phyloP scores from a whole-genome alignment of 2,888 invertebrate species.

The Cephus runcator region DNA sequence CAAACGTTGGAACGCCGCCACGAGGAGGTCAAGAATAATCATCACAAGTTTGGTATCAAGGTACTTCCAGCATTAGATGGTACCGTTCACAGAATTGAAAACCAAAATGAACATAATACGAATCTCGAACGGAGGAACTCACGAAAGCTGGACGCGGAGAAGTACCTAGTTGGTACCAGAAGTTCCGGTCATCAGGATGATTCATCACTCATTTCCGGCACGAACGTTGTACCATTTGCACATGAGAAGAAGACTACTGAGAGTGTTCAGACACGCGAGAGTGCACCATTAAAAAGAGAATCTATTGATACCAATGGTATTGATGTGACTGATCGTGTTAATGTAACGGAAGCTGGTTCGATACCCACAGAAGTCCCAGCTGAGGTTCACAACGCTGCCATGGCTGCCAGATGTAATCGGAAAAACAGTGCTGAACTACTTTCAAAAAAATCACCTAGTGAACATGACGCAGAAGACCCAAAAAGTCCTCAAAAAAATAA shows the following conservation, averaged over 20 bases:
- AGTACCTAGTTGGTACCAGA: constrained; percentile 14
- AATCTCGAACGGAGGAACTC: constrained; percentile 62
- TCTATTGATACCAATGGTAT: constrained; percentile 31
- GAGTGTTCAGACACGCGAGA: constrained; percentile 44
- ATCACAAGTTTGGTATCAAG: constrained; percentile 76
- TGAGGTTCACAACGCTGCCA: constrained; percentile 78
- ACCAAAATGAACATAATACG: constrained; percentile 62
- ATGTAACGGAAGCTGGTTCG: constrained; percentile 64
- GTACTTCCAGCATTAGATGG: constrained; percentile 68
- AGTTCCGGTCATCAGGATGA: constrained; percentile 2
- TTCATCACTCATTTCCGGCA: background rate
- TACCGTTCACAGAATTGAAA: constrained; percentile 59
- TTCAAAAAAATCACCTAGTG: constrained; percentile 26
- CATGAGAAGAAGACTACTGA: constrained; percentile 28
- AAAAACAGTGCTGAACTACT: constrained; percentile 64
- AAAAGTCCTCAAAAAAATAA: constrained; percentile 71
- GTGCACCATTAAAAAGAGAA: constrained; percentile 19
- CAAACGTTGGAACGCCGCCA: constrained; percentile 56
- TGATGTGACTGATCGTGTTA: constrained; percentile 38
- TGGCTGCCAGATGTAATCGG: constrained; percentile 76
- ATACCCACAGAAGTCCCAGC: constrained; percentile 78
- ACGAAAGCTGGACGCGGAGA: constrained; percentile 47
- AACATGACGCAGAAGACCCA: constrained; percentile 52
- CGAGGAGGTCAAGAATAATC: constrained; percentile 69
- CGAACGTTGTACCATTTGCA: background rate